Evolutionary conservation across 2,113 vertebrate genomes (phyloP), one percentile per base, ranked within the genome.

Genomic region (Indicator indicator): DNA sequence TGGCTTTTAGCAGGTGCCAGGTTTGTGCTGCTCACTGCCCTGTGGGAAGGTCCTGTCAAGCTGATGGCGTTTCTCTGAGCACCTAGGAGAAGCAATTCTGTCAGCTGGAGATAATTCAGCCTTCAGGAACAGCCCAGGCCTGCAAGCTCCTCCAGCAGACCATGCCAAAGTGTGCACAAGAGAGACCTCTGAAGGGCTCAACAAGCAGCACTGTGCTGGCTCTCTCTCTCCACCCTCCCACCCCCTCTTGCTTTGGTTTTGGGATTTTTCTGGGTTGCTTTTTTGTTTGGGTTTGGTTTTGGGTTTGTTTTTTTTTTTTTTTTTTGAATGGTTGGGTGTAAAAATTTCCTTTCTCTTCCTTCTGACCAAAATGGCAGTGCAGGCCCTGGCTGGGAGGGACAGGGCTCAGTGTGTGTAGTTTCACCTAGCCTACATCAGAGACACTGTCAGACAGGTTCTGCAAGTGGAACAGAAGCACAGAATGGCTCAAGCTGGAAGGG

Each of bases 111-210:
- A 77, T 52, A 88, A 74, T 54, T 14, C 5, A 95, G 88, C 82
- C 89, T 95, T 89, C 76, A 83, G 89, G 74, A 95, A 93, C 85
- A 94, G 84, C 93, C 95, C 91, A 95, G 93, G 94, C 93, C 94
- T 95, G 87, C 94, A 59, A 86, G 83, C 68, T 70, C 33, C 68
- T 96, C 89, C 82, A 96, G 87, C 89, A 94, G 89, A 64, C 79
- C 77, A 55, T 94, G 91, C 94, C 95, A 95, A 96, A 94, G 84
- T 40, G 32, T 52, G 3, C 1, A 3, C 0, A 11, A 33, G 83
- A 30, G 64, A 86, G 71, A 77, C 42, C 69, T 83, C 5, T 70
- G 58, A 94, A 93, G 85, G 85, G 79, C 82, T 95, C 74, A 79
- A 64, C 24, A 70, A 68, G 68, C 74, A 76, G 59, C 17, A 40